Base-by-base conservation (phyloP, 2,113 vertebrate genomes). In the Bombycilla garrulus region DNA sequence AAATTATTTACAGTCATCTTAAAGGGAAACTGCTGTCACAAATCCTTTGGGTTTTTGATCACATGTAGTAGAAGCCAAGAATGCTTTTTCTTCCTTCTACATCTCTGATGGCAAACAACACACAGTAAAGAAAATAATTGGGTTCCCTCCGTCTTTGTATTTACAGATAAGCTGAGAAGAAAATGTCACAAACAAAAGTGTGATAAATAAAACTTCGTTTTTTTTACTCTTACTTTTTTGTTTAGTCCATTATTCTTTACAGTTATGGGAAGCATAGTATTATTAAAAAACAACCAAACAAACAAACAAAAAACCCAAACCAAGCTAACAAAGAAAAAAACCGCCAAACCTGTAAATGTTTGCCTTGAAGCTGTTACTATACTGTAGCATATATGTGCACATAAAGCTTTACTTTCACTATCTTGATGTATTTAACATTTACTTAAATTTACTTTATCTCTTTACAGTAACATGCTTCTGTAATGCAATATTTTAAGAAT, bases 221-320 rank as follows among this genome's bases (percentile, higher is more conserved):
- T 80, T 61, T 69, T 8, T 73, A n/a, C 12, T 57, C 15, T 29
- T n/a, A 10, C 2, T 25, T 70, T 72, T 58, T 88, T 83, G 14
- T 56, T 62, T 90, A 25, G 6, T 65, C 72, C 19, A 3, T 80
- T 85, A 36, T 61, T 9, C 19, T 36, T 72, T 65, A n/a, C 6
- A 73, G 20, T 69, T 73, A 33, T 2, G 7, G 18, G 70, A 77
- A 54, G 10, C 31, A n/a, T 10, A 73, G 14, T 47, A 31, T 28
- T 48, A 72, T 31, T 25, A 48, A 60, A 62, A 70, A 69, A 50
- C 11, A 65, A 54, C 9, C 35, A 38, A 62, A 57, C 5, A 48
- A 26, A 0, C 20, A 53, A 56, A 28, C 40, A 36, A 53, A 51
- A 20, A 42, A 14, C 2, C 13, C 4, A 12, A 47, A 50, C 0